Percentiles rank a stretch among this genome's conserved stretches.
Conservation (phyloP, 2,113 vertebrate genomes). For the Pogonocichla stellata region DNA sequence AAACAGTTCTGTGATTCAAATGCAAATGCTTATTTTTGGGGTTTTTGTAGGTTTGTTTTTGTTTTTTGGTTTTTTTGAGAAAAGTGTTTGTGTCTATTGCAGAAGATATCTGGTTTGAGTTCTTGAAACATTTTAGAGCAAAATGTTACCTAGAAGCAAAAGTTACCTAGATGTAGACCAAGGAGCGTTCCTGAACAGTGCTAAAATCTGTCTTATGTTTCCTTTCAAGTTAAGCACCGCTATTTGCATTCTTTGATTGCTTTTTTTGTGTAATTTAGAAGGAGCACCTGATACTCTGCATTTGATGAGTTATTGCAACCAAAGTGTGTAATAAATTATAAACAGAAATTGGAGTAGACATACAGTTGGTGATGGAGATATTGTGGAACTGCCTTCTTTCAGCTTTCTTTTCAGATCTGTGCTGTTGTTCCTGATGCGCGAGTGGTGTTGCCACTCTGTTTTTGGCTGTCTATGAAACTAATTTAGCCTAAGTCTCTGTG, state of each 20-base stretch:
- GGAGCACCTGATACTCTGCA: neutral
- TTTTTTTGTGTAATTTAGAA: neutral
- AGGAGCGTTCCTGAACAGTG: neutral
- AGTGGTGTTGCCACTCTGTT: neutral
- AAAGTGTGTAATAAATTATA: neutral
- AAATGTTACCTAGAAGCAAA: neutral
- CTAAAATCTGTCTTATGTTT: neutral
- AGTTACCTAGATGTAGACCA: neutral
- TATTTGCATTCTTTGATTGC: accelerated
- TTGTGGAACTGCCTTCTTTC: neutral
- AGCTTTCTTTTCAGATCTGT: neutral
- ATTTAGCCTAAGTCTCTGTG: neutral
- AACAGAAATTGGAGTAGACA: neutral
- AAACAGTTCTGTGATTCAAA: neutral
- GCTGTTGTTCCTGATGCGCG: neutral
- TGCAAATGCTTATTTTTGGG: neutral
- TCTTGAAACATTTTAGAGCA: constrained; percentile 27
- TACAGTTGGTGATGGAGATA: neutral
- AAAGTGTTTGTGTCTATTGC: constrained; percentile 16
- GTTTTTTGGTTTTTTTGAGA: neutral
- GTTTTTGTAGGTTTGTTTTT: neutral
- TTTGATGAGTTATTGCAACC: neutral
- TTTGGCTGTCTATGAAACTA: neutral
- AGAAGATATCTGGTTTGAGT: constrained; percentile 12
- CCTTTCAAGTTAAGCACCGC: neutral